phyloP scores from a whole-genome alignment of 2,888 invertebrate species.

The Philereme transversata region DNA sequence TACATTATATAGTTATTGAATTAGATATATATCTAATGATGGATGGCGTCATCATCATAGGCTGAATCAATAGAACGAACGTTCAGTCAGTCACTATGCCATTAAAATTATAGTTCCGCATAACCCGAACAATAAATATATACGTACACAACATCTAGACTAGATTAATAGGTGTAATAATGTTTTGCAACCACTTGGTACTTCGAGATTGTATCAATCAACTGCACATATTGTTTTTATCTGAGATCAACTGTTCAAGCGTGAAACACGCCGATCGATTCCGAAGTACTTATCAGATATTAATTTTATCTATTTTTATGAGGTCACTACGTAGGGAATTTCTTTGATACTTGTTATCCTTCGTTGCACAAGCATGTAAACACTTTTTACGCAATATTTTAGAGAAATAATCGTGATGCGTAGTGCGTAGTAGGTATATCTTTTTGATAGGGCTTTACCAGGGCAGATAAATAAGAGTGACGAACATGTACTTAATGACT shows the following conservation, averaged over 20 bases:
- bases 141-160: slow-evolving; percentile 19
- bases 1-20: slow-evolving; percentile 5
- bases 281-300: slow-evolving; percentile 20
- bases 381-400: slow-evolving; percentile 17
- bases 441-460: no score
- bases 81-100: slow-evolving; percentile 54
- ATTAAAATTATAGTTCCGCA: slow-evolving; percentile 55
- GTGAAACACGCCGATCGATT: slow-evolving; percentile 41
- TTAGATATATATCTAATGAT: slow-evolving; percentile 55
- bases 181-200: slow-evolving; percentile 41
- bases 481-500: no score
- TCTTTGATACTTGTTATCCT: slow-evolving; percentile 8
- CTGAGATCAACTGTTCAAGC: slow-evolving; percentile 41
- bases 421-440: neutral
- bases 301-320: slow-evolving; percentile 23
- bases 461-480: no score
- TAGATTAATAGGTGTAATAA: slow-evolving; percentile 40
- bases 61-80: slow-evolving; percentile 53
- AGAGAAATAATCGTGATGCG: slow-evolving; percentile 10
- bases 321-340: slow-evolving; percentile 23
- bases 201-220: slow-evolving; percentile 42
- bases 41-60: slow-evolving; percentile 51
- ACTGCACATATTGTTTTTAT: slow-evolving; percentile 44
- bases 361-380: slow-evolving; percentile 11
- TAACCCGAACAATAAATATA: slow-evolving; percentile 41